Evolutionary conservation across 1,140 invertebrate genomes (phyloP).

Genomic region (Drosophila sp.): DNA sequence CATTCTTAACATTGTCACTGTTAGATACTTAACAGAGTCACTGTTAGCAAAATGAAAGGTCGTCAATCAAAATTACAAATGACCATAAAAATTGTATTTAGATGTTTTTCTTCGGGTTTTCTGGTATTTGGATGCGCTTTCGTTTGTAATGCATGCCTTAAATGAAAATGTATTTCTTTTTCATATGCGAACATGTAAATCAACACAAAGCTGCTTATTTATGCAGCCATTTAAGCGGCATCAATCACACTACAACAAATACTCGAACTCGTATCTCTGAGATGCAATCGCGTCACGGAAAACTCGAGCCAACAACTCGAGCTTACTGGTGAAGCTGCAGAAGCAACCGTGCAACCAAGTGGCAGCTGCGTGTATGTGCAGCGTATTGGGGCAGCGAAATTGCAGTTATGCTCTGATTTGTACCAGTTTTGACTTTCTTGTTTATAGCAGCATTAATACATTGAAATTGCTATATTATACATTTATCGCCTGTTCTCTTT

Average conservation of each 20-base stretch:
- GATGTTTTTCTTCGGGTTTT: slow-evolving; percentile 22
- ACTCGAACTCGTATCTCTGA: slow-evolving; percentile 23
- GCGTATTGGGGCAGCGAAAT: slow-evolving; percentile 75
- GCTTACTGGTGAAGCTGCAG: slow-evolving; percentile 38
- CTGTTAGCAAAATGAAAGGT: slow-evolving; percentile 24
- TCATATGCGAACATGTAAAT: slow-evolving; percentile 40
- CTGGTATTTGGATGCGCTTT: slow-evolving; percentile 48
- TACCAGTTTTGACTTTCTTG: slow-evolving; percentile 85
- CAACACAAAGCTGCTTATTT: slow-evolving; percentile 65
- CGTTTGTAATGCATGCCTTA: slow-evolving; percentile 64
- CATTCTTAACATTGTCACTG: slow-evolving; percentile 20
- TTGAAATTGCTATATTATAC: slow-evolving; percentile 79
- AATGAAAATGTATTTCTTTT: slow-evolving; percentile 43
- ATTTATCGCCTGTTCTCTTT: slow-evolving; percentile 78
- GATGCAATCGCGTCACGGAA: slow-evolving; percentile 67
- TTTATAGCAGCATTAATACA: slow-evolving; percentile 82
- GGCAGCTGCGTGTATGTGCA: slow-evolving; percentile 56
- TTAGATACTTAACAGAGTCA: slow-evolving; percentile 12
- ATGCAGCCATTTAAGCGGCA: slow-evolving; percentile 61
- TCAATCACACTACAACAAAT: slow-evolving; percentile 59
- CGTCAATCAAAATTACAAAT: slow-evolving; percentile 61
- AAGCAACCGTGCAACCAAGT: slow-evolving; percentile 35
- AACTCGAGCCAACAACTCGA: slow-evolving; percentile 33
- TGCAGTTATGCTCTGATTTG: slow-evolving; percentile 85
- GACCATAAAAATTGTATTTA: slow-evolving; percentile 45